Evolutionary conservation across 2,113 vertebrate species (phyloP).

Genomic region (Entelurus aequoreus): DNA sequence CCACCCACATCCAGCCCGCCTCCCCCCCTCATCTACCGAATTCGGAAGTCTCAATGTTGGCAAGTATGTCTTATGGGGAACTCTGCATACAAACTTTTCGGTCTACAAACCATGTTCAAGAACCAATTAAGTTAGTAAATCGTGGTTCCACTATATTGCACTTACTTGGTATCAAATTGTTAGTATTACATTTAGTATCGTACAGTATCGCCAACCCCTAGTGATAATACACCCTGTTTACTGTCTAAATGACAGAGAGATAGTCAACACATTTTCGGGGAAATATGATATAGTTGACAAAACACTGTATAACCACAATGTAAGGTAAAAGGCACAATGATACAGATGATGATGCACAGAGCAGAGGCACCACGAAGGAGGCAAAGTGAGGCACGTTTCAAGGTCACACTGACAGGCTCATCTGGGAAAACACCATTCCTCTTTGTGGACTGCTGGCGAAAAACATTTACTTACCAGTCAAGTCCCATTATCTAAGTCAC

Average conservation of each 20-base stretch:
- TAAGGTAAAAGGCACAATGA: not conserved
- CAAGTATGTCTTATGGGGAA: no score
- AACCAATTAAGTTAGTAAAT: no score
- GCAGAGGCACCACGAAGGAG: not conserved
- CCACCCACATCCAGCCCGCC: no score
- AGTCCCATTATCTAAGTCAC: constrained; percentile 14
- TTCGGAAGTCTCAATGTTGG: no score
- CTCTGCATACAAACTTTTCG: no score
- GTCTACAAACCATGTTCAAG: no score
- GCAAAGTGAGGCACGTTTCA: constrained; percentile 31
- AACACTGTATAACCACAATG: not conserved
- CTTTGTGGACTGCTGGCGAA: not conserved
- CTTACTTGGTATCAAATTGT: no score
- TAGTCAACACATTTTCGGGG: not conserved
- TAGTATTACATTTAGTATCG: no score
- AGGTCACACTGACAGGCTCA: constrained; percentile 29
- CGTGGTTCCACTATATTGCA: no score
- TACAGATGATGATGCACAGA: not conserved
- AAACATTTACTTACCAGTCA: constrained; percentile 33
- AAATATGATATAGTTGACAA: not conserved
- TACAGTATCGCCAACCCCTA: no score
- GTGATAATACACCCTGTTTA: no score
- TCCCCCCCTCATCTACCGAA: no score
- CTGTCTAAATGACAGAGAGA: not conserved
- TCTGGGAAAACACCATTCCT: constrained; percentile 7